These are phyloP conservation scores for Enteromius thamalakanensis DNA, from an alignment of 2,797 vertebrate species.

Conservation along the genomic window DNA sequence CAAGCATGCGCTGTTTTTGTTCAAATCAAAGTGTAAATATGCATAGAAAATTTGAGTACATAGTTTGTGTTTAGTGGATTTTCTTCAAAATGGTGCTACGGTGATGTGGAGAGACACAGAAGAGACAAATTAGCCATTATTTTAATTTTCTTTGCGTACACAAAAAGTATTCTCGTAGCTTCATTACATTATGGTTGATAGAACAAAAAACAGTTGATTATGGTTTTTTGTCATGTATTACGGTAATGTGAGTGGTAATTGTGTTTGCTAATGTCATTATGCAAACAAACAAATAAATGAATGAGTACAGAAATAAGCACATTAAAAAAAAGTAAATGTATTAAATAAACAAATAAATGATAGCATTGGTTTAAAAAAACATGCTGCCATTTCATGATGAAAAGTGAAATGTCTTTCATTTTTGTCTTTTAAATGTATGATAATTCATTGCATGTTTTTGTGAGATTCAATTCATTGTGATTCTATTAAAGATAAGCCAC, in stretches of 20 bases:
- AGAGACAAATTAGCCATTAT: no score
- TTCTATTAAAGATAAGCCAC: constrained; percentile 2
- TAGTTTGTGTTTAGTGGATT: no score
- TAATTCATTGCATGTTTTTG: not conserved
- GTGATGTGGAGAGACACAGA: no score
- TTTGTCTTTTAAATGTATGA: not conserved
- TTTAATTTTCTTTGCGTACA: no score
- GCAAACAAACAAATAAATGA: not conserved
- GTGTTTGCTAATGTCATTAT: no score
- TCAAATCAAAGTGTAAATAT: no score
- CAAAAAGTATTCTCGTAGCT: no score
- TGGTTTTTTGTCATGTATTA: not conserved
- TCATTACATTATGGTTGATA: not conserved
- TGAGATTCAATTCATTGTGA: not conserved
- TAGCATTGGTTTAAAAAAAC: no score
- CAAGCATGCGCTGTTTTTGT: no score
- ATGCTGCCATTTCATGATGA: not conserved
- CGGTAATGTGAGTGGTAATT: not conserved
- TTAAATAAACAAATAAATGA: not conserved
- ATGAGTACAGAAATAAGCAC: not conserved
- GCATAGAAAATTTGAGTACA: no score
- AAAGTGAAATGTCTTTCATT: no score
- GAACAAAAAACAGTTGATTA: not conserved
- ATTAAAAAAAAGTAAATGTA: not conserved
- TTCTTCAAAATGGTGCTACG: no score